Evolutionary conservation across 2,797 vertebrate genomes (phyloP), one percentile per base, ranked within the genome.

Genomic region (Leptoclinus maculatus): DNA sequence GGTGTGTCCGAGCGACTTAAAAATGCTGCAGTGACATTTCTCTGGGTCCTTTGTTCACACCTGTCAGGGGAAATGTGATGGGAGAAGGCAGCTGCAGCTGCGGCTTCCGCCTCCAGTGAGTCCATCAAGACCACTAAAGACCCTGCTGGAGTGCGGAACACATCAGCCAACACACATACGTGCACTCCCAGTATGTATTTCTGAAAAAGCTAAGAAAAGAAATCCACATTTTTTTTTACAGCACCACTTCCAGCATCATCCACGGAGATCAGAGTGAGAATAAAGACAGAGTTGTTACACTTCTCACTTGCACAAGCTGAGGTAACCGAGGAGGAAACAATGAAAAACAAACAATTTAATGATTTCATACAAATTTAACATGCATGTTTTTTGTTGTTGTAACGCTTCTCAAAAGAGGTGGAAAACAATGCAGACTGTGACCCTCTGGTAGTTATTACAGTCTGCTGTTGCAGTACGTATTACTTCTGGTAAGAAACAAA

Each of bases 1-100:
- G 1, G 83, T 74, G 84, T 74, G 91, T 92, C 88, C 74, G 34
- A 82, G 81, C 71, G 84, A 87, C 90, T 90, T 89, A 64, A 85
- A 90, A 94, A 87, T 59, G 75, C 87, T 79, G 83, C 87, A 80
- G 87, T 94, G 93, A 94, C 92, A 92, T 94, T 94, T 95, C 93
- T 93, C 81, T 83, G 81, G 89, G 90, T 92, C 79, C 60, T 91
- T 88, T 93, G 92, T 95, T 95, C 91, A 88, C 94, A 95, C 94
- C 94, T 95, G 94, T 94, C 95, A 93, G 57, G 67, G 81, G 69
- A 82, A 87, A 88, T 90, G 89, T 87, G 89, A 91, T 36, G 82
- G 82, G 72, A 82, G 79, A 67, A 38, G 78, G 80, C 68, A 83
- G 84, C 85, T 83, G 78, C 93, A 94, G 91, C 92, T 94, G 94